Conservation (phyloP, 1,140 invertebrate genomes). For the Drosophila repleta region DNA sequence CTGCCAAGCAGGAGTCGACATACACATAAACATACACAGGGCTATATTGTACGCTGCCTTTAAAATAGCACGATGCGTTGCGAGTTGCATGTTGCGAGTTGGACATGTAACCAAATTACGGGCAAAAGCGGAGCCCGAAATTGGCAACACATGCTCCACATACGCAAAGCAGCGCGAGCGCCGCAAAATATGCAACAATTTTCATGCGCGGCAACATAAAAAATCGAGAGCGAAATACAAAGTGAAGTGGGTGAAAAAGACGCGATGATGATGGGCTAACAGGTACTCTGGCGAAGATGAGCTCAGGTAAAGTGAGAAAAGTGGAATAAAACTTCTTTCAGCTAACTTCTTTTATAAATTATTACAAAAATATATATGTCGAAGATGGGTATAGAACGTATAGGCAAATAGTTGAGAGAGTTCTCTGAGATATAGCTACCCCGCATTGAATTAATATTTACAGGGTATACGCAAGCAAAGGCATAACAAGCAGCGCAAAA, state of each 20-base stretch:
- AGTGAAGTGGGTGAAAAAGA: background rate
- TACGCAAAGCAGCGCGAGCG: constrained; percentile 9
- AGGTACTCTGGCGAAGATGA: background rate
- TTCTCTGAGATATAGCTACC: background rate
- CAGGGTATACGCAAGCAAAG: constrained; percentile 17
- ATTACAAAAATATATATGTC: too few species aligned
- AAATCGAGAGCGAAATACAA: constrained; percentile 8
- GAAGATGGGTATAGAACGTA: too few species aligned
- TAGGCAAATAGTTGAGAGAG: too few species aligned
- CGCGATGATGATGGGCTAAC: background rate
- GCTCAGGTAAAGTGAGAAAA: too few species aligned
- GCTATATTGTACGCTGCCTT: constrained; percentile 10
- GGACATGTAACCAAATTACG: constrained; percentile 70
- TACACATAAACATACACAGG: constrained; percentile 28
- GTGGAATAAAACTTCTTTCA: too few species aligned
- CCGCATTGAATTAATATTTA: background rate
- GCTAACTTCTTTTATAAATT: too few species aligned
- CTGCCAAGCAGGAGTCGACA: constrained; percentile 21
- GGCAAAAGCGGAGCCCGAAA: constrained; percentile 1
- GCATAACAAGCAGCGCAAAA: constrained; percentile 32
- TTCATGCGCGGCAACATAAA: constrained; percentile 20
- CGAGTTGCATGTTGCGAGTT: constrained; percentile 35
- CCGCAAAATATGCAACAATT: constrained; percentile 71
- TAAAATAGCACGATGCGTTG: constrained; percentile 20
- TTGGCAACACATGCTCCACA: constrained; percentile 61